Evolutionary conservation across 2,797 vertebrate genomes (phyloP).

Genomic region (Sebastes vulpes): DNA sequence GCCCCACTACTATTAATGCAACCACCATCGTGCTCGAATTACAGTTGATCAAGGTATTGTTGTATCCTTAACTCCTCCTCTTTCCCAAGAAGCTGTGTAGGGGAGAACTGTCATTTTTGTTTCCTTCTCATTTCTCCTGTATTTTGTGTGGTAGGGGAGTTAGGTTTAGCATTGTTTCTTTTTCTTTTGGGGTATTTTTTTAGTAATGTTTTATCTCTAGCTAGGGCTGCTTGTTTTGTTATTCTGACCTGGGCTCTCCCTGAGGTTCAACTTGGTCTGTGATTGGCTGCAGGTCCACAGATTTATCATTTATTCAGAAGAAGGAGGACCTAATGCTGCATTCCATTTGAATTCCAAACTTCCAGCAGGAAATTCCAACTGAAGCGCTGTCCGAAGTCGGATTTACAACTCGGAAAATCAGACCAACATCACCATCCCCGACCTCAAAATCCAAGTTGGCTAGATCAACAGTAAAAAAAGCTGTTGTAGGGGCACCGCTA

Average conservation of each 20-base stretch:
- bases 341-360: too few relatives aligned
- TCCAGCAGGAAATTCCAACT: too few relatives aligned
- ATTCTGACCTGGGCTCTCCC: neutral
- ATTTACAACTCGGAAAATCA: too few relatives aligned
- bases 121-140: neutral
- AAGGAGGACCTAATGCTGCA: too few relatives aligned
- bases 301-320: neutral
- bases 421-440: too few relatives aligned
- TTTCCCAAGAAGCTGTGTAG: neutral
- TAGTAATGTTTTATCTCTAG: neutral
- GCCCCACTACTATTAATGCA: neutral
- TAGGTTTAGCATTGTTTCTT: neutral
- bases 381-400: too few relatives aligned
- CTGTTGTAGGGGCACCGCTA: too few relatives aligned
- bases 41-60: neutral
- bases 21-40: neutral
- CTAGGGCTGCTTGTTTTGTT: neutral
- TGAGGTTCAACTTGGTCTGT: neutral
- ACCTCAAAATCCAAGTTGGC: too few relatives aligned
- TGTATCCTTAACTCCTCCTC: neutral
- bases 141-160: neutral
- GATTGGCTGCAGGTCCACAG: neutral
- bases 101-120: neutral
- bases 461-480: too few relatives aligned
- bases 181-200: neutral